Base-by-base conservation (phyloP, 2,113 vertebrate genomes). In the Atlantisia rogersi region DNA sequence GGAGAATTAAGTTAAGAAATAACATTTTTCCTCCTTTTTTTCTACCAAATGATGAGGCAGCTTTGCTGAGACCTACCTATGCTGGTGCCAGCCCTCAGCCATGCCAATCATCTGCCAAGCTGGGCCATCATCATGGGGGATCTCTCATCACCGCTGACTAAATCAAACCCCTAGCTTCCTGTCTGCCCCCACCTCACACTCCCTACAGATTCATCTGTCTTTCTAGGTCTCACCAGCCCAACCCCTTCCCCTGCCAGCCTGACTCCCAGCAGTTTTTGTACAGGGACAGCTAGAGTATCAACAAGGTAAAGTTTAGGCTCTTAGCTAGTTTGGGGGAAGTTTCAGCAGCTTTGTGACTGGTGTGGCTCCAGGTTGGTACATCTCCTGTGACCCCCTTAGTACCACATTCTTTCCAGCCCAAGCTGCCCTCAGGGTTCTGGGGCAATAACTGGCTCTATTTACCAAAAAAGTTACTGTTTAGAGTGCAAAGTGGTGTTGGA, bases 11-110 rank as follows among this genome's bases (percentile, higher is more conserved):
- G 4, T 8, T 55, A 31, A 58, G 22, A 58, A 86, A 53, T 65
- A 37, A 48, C 31, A 60, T 78, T 42, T 2, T 46, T 75, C 15
- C 13, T 82, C 21, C 4, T 60, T 48, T 68, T 89, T 79, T 56
- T 55, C 6, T 18, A 13, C 25, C 20, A 59, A 67, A 89, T 39
- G 14, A 14, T 63, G 19, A 79, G 22, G 35, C 10, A 63, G 15
- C 7, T 28, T 71, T 58, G 42, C 31, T 5, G 8, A 92, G 56
- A 29, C 15, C 11, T 2, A 0, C 15, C 11, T 2, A 0, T 31
- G 48, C 5, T 52, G 44, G 5, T 9, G 3, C 44, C 3, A 1
- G 55, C 3, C 10, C 31, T 50, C 0, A 0, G 26, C 46, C 20
- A 48, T 48, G 19, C 3, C 16, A 9, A 22, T 22, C 26, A 7